Percentiles rank a stretch among this genome's conserved stretches.
These are phyloP conservation scores for Aricia agestis DNA, from an alignment of 1,140 invertebrate genomes.

Conservation along the genomic window DNA sequence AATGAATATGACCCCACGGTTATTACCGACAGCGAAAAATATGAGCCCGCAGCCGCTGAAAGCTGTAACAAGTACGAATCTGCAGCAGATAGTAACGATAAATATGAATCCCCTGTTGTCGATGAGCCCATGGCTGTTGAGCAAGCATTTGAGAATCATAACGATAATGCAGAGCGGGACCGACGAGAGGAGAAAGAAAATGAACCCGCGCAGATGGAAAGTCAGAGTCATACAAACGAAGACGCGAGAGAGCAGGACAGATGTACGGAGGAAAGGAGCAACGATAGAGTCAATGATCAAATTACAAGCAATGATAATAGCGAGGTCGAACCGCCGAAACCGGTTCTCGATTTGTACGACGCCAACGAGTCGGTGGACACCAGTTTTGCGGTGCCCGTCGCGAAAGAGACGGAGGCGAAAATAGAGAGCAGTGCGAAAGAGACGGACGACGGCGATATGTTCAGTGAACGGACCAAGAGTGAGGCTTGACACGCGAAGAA, in stretches of 20 bases:
- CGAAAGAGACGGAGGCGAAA: conserved; percentile 1
- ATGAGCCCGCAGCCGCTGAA: not conserved
- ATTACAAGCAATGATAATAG: not conserved
- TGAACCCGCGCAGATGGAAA: not conserved
- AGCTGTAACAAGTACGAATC: not conserved
- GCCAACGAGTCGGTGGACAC: conserved; percentile 48
- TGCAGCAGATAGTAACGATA: not conserved
- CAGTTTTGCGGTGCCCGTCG: conserved; percentile 34
- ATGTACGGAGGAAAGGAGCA: not conserved
- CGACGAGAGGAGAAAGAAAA: not conserved
- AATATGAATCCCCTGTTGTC: conserved; percentile 1
- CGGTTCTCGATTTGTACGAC: conserved; percentile 45
- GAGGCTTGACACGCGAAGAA: conserved; percentile 50
- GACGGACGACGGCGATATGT: conserved; percentile 25
- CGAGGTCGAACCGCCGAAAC: not conserved
- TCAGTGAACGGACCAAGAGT: conserved; percentile 31
- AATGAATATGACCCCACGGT: not conserved
- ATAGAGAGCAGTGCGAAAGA: conserved; percentile 15
- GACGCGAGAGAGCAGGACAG: not conserved
- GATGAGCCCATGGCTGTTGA: not conserved
- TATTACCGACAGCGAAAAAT: not conserved
- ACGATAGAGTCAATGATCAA: conserved; percentile 4
- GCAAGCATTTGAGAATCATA: not conserved
- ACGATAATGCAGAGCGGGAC: not conserved
- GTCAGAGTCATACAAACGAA: not conserved